Evolutionary conservation across 2,888 invertebrate species (phyloP).

Genomic region (Merodon equestris): DNA sequence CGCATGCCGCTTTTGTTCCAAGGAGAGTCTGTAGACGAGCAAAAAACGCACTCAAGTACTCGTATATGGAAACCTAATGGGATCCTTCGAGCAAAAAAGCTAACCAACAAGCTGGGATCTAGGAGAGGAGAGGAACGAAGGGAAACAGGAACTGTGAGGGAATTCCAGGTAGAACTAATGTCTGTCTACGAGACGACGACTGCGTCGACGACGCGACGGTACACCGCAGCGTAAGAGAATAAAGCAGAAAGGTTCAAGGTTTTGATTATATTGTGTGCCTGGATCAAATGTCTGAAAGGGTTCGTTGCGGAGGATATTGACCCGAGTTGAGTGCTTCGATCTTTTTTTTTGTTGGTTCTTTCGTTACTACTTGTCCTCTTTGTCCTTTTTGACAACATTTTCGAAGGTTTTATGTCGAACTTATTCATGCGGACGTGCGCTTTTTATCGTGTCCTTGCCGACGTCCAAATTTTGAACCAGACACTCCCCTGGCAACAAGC

Average conservation of each 20-base stretch:
- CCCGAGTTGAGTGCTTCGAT: constrained; percentile 17
- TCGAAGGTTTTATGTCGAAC: no score
- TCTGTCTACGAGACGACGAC: constrained; percentile 44
- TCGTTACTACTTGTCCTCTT: no score
- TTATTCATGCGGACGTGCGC: no score
- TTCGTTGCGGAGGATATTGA: constrained; percentile 54
- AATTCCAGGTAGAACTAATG: constrained; percentile 51
- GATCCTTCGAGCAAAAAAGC: neutral
- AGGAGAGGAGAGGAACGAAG: constrained; percentile 23
- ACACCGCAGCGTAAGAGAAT: no score
- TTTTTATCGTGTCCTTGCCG: no score
- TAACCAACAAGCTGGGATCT: constrained; percentile 15
- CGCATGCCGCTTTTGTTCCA: constrained; percentile 14
- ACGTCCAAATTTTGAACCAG: no score
- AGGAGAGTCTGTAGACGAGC: neutral
- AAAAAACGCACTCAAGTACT: constrained; percentile 8
- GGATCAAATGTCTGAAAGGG: constrained; percentile 62
- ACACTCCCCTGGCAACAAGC: no score
- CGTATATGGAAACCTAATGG: neutral
- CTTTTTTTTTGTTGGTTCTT: no score
- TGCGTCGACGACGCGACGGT: neutral
- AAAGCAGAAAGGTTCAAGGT: constrained; percentile 40
- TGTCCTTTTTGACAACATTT: no score
- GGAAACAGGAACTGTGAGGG: neutral
- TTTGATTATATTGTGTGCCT: constrained; percentile 44